Evolutionary conservation across 2,888 invertebrate species (phyloP).

Genomic region (Opisthograptis luteolata): DNA sequence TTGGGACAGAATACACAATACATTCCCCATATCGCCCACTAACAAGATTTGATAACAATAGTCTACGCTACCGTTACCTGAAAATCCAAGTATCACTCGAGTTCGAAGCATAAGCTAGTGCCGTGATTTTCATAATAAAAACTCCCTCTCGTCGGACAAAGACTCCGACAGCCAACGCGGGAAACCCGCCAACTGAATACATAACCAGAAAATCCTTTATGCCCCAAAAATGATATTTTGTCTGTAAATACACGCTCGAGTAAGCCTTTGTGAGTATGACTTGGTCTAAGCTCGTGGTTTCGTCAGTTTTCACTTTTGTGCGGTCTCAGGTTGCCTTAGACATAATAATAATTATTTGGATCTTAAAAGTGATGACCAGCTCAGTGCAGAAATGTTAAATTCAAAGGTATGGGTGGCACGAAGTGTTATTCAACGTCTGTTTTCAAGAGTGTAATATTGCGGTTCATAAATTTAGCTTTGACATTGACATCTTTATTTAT

Average conservation of each 20-base stretch:
- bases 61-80: background rate
- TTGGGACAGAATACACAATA: no score
- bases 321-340: background rate
- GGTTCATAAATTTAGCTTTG: no score
- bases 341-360: no score
- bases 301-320: slow-evolving; percentile 22
- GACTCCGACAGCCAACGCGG: slow-evolving; percentile 29
- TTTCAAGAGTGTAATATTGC: no score
- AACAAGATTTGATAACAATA: slow-evolving; percentile 5
- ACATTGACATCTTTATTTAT: no score
- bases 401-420: no score
- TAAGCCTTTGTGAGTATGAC: slow-evolving; percentile 35
- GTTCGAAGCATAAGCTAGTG: slow-evolving; percentile 22
- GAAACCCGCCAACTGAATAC: slow-evolving; percentile 42
- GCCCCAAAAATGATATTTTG: slow-evolving; percentile 48
- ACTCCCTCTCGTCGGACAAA: slow-evolving; percentile 38
- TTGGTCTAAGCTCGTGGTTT: slow-evolving; percentile 30
- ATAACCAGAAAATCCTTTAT: slow-evolving; percentile 45
- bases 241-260: slow-evolving; percentile 43
- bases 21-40: background rate
- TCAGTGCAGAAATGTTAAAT: no score
- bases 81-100: background rate
- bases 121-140: slow-evolving; percentile 15
- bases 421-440: no score
- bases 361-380: no score